phyloP scores from a whole-genome alignment of 2,113 vertebrate genomes.

The Bubo bubo region DNA sequence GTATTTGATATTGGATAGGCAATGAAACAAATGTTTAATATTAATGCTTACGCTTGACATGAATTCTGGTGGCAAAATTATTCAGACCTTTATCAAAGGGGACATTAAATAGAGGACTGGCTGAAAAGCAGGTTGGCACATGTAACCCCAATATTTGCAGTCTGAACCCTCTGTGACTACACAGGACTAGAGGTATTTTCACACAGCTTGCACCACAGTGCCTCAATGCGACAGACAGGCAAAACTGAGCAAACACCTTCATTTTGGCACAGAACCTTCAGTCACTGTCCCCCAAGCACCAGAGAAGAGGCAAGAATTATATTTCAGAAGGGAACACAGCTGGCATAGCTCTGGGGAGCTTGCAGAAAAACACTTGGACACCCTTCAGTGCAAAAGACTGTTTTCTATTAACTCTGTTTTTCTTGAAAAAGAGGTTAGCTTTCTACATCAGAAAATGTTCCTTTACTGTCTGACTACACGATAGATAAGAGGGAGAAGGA shows the following conservation, averaged over 20 bases:
- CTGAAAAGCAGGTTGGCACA: background rate
- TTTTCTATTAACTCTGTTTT: background rate
- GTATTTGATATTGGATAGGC: background rate
- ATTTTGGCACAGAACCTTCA: background rate
- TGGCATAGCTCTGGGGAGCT: background rate
- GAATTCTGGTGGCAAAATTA: background rate
- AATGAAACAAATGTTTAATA: background rate
- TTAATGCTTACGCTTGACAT: background rate
- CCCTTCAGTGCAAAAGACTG: background rate
- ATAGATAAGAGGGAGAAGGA: background rate
- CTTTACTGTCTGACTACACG: background rate
- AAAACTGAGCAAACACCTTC: background rate
- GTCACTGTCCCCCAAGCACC: background rate
- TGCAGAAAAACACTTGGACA: background rate
- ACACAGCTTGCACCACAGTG: background rate
- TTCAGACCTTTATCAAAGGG: background rate
- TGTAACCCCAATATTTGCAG: background rate
- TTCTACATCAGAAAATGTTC: background rate
- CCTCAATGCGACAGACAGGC: background rate
- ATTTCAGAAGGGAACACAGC: background rate
- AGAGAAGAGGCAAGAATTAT: background rate
- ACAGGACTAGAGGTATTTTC: background rate
- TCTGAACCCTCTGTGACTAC: background rate
- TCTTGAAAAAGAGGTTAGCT: background rate
- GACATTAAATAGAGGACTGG: background rate